Base-by-base conservation (phyloP, 2,888 invertebrate genomes). In the Drosophila dives region DNA sequence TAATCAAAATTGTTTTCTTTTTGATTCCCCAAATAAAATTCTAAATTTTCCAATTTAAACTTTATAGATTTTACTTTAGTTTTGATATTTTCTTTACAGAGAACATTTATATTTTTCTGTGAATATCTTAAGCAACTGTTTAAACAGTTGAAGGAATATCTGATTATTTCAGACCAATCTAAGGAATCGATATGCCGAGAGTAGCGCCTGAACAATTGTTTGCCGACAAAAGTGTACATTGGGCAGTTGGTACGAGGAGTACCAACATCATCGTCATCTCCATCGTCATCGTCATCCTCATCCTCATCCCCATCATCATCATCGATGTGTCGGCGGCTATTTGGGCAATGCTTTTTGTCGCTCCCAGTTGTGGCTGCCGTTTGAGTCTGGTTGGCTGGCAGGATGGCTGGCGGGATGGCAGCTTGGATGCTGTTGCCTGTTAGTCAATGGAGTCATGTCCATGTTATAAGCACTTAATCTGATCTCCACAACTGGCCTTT, bases 381-480 rank as follows among this genome's bases (percentile, higher is more conserved):
- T 65, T 55, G 42, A 34, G 61, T 53, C 64, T 72, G 60, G 62
- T 49, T 64, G 59, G 54, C 34, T 36, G 29, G 64, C 49, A 55
- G 59, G 54, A 29, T 36, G 29, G 64, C 49, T 64, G 58, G 40
- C 32, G 26, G 59, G 40, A 29, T 70, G 59, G 77, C 40, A 45
- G 58, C 38, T 48, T 38, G 59, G 65, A 8, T 34, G 51, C 58
- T 40, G 68, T 42, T 75, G 80, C 71, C 75, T 75, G 87, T 75
- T 81, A 77, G 81, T 85, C 84, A 89, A 89, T 85, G 89, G 85
- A 89, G 87, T 89, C 87, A 89, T 85, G 85, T 89, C 89, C 85
- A 85, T 89, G 87, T 85, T 85, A 89, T 89, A 89, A 89, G 85
- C 85, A 84, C 87, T 85, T 85, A 85, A 89, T 85, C 89, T 85